Base-by-base conservation (phyloP, 2,888 invertebrate genomes). In the Sarcophaga caerulescens region DNA sequence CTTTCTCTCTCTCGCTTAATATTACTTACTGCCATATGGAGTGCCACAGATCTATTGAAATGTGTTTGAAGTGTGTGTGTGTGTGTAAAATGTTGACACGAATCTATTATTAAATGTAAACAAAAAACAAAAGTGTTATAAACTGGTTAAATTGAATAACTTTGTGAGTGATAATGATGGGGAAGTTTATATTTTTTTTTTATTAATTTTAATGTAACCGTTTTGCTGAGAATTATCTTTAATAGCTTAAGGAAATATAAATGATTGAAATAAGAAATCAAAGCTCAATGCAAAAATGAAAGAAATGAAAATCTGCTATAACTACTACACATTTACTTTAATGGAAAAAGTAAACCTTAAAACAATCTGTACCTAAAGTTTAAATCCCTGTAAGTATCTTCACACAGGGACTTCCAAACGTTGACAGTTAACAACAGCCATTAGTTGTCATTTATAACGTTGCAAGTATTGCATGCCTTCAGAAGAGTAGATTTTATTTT, bases 81-180 rank as follows among this genome's bases (percentile, higher is more conserved):
- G 1, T 52, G 3, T 14, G 52, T 52, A 52, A 52, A 52, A 52
- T 17, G 12, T 52, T 52, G 52, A 14, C 17, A 14, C 17, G 17
- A 52, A 52, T 60, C 19, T 63, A 44, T 47, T 74, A 47, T 71
- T 44, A 68, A 69, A 68, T 59, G 47, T 57, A 65, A 74, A 70
- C 6, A 84, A 79, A 78, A 74, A 70, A 74, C 4, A 84, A 79
- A 78, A 74, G 66, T 83, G 52, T 45, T 60, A n/a, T n/a, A 71
- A 78, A 83, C 68, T 69, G 63, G 68, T 83, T 76, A 59, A 57
- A 76, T 65, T 47, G 47, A 47, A 47, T 47, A 47, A 47, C 47
- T 14, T 47, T 47, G 52, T 52, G 52, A 47, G 12, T 52, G 17
- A 12, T 14, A 52, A 52, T 52, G 17, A 52, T 52, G 17, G 17